A percentile compares a stretch with the other conserved stretches of the same genome.
phyloP scores from a whole-genome alignment of 2,797 vertebrate species.

The Micrastur ruficollis region DNA sequence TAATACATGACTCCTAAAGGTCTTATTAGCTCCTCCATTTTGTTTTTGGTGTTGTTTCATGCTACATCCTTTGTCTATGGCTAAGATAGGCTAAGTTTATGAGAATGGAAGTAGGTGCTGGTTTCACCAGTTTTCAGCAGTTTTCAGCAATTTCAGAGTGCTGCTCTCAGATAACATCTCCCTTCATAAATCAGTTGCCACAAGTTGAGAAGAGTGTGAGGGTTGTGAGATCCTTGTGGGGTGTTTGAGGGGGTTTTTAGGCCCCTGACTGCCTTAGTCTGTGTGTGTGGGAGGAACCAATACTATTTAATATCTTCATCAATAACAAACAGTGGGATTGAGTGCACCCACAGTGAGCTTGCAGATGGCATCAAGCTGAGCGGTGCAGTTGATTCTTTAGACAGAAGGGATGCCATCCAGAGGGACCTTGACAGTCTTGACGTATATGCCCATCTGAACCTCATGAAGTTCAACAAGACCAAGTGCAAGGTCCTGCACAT shows the following conservation, averaged over 20 bases:
- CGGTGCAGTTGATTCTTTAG: not conserved
- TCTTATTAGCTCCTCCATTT: not conserved
- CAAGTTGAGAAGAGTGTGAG: rapidly evolving
- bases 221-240: not conserved
- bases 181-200: not conserved
- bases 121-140: not conserved
- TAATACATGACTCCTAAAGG: not conserved
- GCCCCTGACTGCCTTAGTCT: not conserved
- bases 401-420: not conserved
- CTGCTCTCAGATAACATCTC: not conserved
- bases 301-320: not conserved
- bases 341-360: not conserved
- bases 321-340: not conserved
- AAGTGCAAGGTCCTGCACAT: too few species aligned
- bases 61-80: not conserved
- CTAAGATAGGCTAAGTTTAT: not conserved
- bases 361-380: not conserved
- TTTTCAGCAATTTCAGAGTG: too few species aligned
- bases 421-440: not conserved
- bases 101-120: not conserved
- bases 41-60: not conserved
- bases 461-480: not conserved
- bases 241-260: not conserved
- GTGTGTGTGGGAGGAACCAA: not conserved
- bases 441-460: not conserved